phyloP scores from a whole-genome alignment of 2,113 vertebrate species.

The Furnarius figulus region DNA sequence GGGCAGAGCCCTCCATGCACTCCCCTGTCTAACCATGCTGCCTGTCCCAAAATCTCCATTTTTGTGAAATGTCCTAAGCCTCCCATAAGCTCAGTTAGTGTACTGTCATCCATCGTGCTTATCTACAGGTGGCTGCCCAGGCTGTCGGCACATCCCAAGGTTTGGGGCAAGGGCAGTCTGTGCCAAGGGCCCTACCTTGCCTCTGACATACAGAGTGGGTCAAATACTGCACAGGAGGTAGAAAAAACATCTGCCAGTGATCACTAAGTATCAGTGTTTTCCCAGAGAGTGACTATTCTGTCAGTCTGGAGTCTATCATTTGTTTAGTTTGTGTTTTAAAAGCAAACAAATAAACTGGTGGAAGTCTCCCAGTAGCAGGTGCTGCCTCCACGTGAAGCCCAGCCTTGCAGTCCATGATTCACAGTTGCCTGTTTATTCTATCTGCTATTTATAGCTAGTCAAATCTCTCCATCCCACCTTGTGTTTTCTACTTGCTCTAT shows the following conservation, averaged over 20 bases:
- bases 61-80: neutral
- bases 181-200: neutral
- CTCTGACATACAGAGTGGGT: neutral
- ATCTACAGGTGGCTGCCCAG: neutral
- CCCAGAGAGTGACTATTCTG: neutral
- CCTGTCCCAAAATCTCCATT: neutral
- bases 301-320: neutral
- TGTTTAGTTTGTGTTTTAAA: constrained; percentile 18
- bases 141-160: neutral
- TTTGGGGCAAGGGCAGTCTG: neutral
- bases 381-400: neutral
- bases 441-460: constrained; percentile 31
- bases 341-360: constrained; percentile 30
- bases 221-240: neutral
- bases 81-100: neutral
- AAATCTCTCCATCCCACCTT: neutral
- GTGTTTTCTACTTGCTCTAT: neutral
- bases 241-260: constrained; percentile 1
- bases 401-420: neutral
- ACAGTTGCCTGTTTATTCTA: constrained; percentile 23
- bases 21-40: neutral
- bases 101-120: neutral
- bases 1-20: neutral
- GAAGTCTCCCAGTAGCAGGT: constrained; percentile 27
- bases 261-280: neutral